Evolutionary conservation across 2,113 vertebrate genomes (phyloP).

Genomic region (Heterochromis multidens): DNA sequence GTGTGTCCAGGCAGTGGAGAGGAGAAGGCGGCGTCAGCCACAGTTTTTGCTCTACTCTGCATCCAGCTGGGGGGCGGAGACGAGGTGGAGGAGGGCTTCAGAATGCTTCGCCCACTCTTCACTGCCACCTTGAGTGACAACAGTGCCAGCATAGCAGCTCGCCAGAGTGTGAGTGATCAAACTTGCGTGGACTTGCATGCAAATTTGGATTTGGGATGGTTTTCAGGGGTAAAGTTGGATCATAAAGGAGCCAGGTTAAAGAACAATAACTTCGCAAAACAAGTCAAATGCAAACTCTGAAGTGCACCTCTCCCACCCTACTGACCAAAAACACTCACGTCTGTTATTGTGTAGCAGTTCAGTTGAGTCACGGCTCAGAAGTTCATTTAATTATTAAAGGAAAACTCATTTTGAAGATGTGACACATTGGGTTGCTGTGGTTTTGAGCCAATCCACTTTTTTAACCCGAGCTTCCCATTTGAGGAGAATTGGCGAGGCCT

Average conservation of each 20-base stretch:
- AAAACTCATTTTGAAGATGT: too few relatives aligned
- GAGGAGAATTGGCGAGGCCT: too few relatives aligned
- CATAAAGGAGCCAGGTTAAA: too few relatives aligned
- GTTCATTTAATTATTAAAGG: neutral
- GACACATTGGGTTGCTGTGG: neutral
- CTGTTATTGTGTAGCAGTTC: neutral
- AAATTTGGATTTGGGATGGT: neutral
- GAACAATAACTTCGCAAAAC: too few relatives aligned
- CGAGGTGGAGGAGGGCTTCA: constrained; percentile 87
- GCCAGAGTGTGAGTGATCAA: constrained; percentile 85
- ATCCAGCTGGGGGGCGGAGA: constrained; percentile 89
- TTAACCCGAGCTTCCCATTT: neutral
- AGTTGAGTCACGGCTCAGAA: neutral
- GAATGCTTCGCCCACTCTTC: constrained; percentile 81
- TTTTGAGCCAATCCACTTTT: neutral
- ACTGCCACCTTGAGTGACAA: constrained; percentile 80
- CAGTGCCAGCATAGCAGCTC: constrained; percentile 77
- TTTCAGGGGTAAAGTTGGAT: too few relatives aligned
- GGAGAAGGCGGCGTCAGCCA: constrained; percentile 87
- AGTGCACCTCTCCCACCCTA: neutral
- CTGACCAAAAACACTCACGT: neutral
- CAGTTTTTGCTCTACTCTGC: constrained; percentile 84
- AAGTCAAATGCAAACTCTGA: too few relatives aligned
- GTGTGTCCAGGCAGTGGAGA: constrained; percentile 82
- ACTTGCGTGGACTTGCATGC: neutral